Percentiles rank a stretch among this genome's conserved stretches.
phyloP scores from a whole-genome alignment of 2,113 vertebrate species.

The Promerops cafer region DNA sequence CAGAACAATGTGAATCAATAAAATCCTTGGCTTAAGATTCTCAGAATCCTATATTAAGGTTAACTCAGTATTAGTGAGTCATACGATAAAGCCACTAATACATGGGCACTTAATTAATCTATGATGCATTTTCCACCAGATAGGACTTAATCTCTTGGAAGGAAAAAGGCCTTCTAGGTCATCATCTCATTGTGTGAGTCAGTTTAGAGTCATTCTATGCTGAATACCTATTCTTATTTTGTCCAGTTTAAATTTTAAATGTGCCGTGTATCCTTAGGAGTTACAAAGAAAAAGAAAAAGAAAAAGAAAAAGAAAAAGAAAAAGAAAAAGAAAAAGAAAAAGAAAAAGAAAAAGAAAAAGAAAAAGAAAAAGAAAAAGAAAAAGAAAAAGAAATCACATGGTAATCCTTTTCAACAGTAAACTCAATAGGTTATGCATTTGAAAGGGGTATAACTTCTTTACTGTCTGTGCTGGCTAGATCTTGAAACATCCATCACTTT shows the following conservation, averaged over 20 bases:
- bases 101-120: constrained; percentile 19
- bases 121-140: constrained; percentile 2
- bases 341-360: not conserved
- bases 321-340: not conserved
- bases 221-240: not conserved
- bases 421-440: not conserved
- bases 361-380: not conserved
- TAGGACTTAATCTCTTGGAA: not conserved
- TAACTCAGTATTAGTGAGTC: constrained; percentile 37
- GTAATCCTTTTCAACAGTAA: not conserved
- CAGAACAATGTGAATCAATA: constrained; percentile 27
- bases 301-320: too few relatives aligned
- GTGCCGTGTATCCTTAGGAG: not conserved
- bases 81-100: constrained; percentile 40
- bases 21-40: constrained; percentile 13
- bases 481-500: not conserved
- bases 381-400: not conserved
- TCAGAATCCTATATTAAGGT: constrained; percentile 16
- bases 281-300: not conserved
- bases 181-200: not conserved
- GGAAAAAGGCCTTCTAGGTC: not conserved
- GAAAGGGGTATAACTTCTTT: not conserved
- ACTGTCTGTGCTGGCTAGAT: not conserved
- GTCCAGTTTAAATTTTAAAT: not conserved
- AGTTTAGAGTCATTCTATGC: not conserved